phyloP scores from a whole-genome alignment of 1,140 invertebrate species.

The Samia ricini region DNA sequence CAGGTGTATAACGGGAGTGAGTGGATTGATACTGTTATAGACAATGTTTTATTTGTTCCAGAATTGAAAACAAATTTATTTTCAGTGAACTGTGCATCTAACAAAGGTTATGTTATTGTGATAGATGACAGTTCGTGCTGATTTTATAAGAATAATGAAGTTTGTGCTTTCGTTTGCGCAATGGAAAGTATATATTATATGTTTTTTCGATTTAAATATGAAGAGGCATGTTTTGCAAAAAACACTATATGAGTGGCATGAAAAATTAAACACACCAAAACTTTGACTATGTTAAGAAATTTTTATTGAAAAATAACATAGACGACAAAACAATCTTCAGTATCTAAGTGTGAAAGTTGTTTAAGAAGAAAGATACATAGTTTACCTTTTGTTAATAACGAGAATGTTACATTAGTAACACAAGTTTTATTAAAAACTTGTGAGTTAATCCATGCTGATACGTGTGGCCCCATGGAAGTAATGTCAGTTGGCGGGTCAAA shows the following conservation, averaged over 20 bases:
- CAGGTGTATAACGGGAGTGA: constrained; percentile 20
- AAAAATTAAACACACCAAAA: constrained; percentile 58
- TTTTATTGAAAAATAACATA: constrained; percentile 27
- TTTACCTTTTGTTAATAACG: constrained; percentile 30
- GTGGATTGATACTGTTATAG: constrained; percentile 21
- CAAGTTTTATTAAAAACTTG: no score
- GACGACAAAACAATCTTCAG: constrained; percentile 18
- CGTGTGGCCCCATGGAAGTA: constrained; percentile 37
- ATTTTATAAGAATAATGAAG: constrained; percentile 23
- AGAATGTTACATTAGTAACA: constrained; percentile 20
- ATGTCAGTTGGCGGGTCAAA: constrained; percentile 14
- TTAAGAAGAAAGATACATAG: constrained; percentile 50
- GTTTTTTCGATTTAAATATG: constrained; percentile 16
- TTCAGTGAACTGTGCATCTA: constrained; percentile 30
- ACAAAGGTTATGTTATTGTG: constrained; percentile 31
- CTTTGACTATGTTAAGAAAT: constrained; percentile 36
- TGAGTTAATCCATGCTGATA: constrained; percentile 50
- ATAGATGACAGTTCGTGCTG: constrained; percentile 24
- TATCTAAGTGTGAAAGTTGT: constrained; percentile 45
- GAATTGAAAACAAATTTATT: constrained; percentile 42
- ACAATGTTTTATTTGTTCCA: constrained; percentile 45
- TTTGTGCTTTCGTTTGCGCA: constrained; percentile 21
- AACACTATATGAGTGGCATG: constrained; percentile 42
- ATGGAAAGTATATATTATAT: constrained; percentile 12
- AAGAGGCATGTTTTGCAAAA: constrained; percentile 8